Evolutionary conservation across 1,140 invertebrate species (phyloP).

Genomic region (Leptinotarsa texana): DNA sequence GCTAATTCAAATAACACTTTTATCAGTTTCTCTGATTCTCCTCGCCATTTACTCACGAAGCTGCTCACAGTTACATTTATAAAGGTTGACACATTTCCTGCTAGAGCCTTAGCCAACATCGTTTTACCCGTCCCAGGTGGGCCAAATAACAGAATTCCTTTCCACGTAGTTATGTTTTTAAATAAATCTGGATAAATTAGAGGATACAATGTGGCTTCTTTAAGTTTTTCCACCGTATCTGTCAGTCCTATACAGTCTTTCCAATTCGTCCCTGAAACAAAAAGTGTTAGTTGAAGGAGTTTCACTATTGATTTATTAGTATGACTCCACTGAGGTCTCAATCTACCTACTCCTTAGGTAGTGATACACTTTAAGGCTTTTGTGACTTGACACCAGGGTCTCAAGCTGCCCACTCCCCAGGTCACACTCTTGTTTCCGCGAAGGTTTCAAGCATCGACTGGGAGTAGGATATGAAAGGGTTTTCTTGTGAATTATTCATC

Average conservation of each 20-base stretch:
- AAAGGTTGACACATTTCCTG: conserved; percentile 83
- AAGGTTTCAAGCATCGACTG: no score
- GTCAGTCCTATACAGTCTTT: conserved; percentile 76
- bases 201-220: conserved; percentile 88
- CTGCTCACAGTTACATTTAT: conserved; percentile 90
- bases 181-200: conserved; percentile 85
- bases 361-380: no score
- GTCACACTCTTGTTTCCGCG: no score
- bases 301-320: no score
- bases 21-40: conserved; percentile 92
- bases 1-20: conserved; percentile 88
- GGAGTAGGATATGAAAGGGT: no score
- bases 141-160: conserved; percentile 80
- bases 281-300: neutral
- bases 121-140: conserved; percentile 88
- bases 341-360: no score
- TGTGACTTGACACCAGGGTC: no score
- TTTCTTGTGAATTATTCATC: no score
- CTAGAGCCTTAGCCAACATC: conserved; percentile 84
- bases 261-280: conserved; percentile 62
- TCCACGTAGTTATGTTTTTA: conserved; percentile 80
- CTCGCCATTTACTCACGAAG: conserved; percentile 91
- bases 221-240: conserved; percentile 80
- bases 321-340: no score
- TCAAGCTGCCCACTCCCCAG: no score